phyloP scores from a whole-genome alignment of 2,797 vertebrate species.

The Micrastur ruficollis region DNA sequence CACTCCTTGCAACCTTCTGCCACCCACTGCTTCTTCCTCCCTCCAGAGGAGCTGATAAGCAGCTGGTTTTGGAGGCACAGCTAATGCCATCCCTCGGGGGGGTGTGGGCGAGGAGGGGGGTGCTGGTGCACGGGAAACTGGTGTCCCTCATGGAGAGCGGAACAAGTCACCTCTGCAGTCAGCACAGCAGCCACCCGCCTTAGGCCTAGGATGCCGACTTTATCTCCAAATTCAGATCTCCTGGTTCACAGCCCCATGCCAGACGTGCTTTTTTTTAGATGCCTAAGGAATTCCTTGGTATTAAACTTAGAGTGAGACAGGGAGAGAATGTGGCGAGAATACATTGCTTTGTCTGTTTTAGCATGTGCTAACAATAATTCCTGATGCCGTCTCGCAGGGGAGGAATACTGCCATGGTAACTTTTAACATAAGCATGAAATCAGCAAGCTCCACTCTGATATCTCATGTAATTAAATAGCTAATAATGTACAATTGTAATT shows the following conservation, averaged over 20 bases:
- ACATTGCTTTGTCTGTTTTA: slow-evolving; percentile 60
- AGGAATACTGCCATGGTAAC: slow-evolving; percentile 48
- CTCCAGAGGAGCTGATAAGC: slow-evolving; percentile 60
- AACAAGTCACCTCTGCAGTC: slow-evolving; percentile 31
- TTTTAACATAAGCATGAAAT: slow-evolving; percentile 53
- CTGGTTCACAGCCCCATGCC: slow-evolving; percentile 38
- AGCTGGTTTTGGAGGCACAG: slow-evolving; percentile 43
- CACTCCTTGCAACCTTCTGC: slow-evolving; percentile 27
- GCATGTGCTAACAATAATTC: slow-evolving; percentile 66
- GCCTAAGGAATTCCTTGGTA: slow-evolving; percentile 60
- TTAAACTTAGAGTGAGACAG: slow-evolving; percentile 38
- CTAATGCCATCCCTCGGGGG: slow-evolving; percentile 48
- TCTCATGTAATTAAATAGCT: slow-evolving; percentile 59
- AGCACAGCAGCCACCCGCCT: not conserved
- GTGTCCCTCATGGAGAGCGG: slow-evolving; percentile 19
- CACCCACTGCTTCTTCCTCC: slow-evolving; percentile 41
- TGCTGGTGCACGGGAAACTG: not conserved
- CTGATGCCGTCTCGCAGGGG: not conserved
- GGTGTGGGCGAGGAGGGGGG: not conserved
- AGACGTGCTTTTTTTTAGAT: slow-evolving; percentile 14
- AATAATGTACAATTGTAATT: slow-evolving; percentile 62
- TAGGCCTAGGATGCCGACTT: slow-evolving; percentile 22
- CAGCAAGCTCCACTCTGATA: slow-evolving; percentile 24
- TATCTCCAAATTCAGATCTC: slow-evolving; percentile 63
- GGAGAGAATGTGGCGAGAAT: slow-evolving; percentile 30